A percentile compares a stretch with the other conserved stretches of the same genome.
phyloP scores from a whole-genome alignment of 2,797 vertebrate species.

The Sebastes hubbsi region DNA sequence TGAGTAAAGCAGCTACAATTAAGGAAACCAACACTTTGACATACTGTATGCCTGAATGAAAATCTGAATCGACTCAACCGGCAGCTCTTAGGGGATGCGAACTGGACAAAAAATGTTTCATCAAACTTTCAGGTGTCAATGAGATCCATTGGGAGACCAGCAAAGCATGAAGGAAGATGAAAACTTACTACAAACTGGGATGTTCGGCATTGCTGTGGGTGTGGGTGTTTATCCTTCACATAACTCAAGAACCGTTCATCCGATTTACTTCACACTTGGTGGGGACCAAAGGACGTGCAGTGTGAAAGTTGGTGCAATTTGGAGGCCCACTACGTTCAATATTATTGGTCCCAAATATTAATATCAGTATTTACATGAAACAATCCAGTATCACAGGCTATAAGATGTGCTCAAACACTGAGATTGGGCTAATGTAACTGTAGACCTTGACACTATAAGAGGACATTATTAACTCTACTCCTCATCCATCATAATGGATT shows the following conservation, averaged over 20 bases:
- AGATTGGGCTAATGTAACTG: background rate
- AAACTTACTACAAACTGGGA: background rate
- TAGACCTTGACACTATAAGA: background rate
- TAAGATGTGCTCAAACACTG: background rate
- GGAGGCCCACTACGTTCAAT: background rate
- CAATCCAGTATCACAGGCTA: background rate
- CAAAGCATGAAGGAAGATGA: background rate
- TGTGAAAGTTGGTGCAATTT: background rate
- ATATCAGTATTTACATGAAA: background rate
- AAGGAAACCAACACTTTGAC: background rate
- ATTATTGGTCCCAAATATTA: background rate
- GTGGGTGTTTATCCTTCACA: background rate
- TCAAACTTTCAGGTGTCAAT: background rate
- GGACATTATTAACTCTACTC: background rate
- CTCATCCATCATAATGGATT: background rate
- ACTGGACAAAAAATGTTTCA: background rate
- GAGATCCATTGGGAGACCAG: background rate
- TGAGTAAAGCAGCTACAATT: background rate
- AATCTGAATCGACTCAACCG: background rate
- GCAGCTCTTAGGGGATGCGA: background rate
- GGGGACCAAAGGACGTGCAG: background rate
- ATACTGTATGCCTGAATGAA: background rate
- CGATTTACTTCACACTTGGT: background rate
- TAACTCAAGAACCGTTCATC: background rate
- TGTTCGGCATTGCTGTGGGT: background rate